Evolutionary conservation across 2,113 vertebrate species (phyloP).

Genomic region (Okapia johnstoni): DNA sequence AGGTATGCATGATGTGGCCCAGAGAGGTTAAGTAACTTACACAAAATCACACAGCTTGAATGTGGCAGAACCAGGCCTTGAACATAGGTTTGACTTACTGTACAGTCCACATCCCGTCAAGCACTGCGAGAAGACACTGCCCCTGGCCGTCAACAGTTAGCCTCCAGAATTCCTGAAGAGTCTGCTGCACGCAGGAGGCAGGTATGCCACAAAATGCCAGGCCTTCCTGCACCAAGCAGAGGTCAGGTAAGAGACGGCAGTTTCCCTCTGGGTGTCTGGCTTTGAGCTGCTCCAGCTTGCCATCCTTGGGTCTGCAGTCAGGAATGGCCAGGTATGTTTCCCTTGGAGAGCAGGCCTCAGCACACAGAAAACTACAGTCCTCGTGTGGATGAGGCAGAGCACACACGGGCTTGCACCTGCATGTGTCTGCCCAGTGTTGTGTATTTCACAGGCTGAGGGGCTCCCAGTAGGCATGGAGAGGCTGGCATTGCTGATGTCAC

Average conservation of each 20-base stretch:
- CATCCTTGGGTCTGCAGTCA: neutral
- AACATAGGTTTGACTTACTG: neutral
- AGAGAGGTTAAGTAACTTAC: neutral
- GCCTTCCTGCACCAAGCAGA: neutral
- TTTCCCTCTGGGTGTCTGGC: neutral
- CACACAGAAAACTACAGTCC: neutral
- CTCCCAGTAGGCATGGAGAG: neutral
- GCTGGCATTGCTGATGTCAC: neutral
- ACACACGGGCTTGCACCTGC: neutral
- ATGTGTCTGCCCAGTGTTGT: too few relatives aligned
- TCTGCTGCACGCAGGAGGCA: neutral
- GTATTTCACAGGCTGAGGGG: neutral
- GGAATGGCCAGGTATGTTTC: neutral
- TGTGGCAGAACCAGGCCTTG: neutral
- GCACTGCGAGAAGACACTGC: neutral
- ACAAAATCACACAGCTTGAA: neutral
- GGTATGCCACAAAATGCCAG: too few relatives aligned
- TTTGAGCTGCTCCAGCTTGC: neutral
- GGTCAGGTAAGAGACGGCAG: neutral
- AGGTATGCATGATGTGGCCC: neutral
- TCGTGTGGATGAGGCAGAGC: neutral
- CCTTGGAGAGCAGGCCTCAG: neutral
- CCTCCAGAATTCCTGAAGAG: neutral
- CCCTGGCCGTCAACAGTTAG: neutral
- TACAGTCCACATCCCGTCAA: neutral